Evolutionary conservation across 2,797 vertebrate species (phyloP).

Genomic region (Kryptolebias ocellatus): DNA sequence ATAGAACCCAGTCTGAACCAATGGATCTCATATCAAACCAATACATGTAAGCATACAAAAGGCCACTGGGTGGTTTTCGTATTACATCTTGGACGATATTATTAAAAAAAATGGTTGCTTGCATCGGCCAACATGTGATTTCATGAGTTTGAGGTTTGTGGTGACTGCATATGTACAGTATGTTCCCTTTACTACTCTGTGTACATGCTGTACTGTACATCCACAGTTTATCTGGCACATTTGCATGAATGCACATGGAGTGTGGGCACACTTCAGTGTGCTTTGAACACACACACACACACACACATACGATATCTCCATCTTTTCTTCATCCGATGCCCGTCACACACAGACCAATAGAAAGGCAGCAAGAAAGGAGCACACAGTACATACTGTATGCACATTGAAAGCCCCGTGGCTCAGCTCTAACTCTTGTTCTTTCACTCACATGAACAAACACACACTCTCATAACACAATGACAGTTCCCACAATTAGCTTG

Average conservation of each 20-base stretch:
- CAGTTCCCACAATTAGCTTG: conserved; percentile 58
- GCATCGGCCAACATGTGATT: conserved; percentile 17
- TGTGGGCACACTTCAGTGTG: background rate
- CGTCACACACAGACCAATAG: conserved; percentile 3
- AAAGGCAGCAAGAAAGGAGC: background rate
- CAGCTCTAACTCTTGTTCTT: conserved; percentile 2
- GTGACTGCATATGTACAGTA: conserved; percentile 4
- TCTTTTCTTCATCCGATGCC: conserved; percentile 6
- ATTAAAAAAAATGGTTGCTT: conserved; percentile 16
- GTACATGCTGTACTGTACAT: conserved; percentile 5
- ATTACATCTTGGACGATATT: background rate
- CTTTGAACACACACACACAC: background rate
- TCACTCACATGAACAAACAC: conserved; percentile 10
- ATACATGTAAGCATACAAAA: conserved; percentile 13
- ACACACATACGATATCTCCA: background rate
- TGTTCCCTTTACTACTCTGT: background rate
- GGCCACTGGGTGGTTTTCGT: conserved; percentile 14
- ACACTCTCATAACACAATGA: conserved; percentile 25
- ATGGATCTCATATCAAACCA: conserved; percentile 55
- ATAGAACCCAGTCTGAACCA: conserved; percentile 75
- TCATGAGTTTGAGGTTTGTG: conserved; percentile 8
- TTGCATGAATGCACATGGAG: background rate
- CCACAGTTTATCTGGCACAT: background rate
- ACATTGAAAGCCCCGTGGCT: conserved; percentile 3
- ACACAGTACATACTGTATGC: conserved; percentile 18